These are phyloP conservation scores for Thymelicus acteon DNA, from an alignment of 2,888 invertebrate genomes.

Conservation along the genomic window DNA sequence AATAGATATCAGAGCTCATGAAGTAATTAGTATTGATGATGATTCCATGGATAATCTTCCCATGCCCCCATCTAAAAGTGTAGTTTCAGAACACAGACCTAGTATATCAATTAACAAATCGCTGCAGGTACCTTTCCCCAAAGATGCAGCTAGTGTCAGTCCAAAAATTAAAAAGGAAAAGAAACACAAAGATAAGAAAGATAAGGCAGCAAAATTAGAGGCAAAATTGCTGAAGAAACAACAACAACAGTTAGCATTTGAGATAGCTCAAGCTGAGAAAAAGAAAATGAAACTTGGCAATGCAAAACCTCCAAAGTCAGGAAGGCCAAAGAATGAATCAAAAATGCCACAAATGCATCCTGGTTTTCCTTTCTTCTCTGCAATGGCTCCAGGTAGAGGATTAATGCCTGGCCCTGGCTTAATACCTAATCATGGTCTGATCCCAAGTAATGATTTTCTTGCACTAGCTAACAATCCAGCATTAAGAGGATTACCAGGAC, in stretches of 20 bases:
- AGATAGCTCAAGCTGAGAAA: constrained; percentile 72
- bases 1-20: constrained; percentile 79
- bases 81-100: constrained; percentile 57
- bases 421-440: constrained; percentile 76
- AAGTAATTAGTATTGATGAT: constrained; percentile 80
- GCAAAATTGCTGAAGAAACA: constrained; percentile 78
- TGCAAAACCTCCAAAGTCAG: constrained; percentile 67
- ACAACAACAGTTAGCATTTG: constrained; percentile 73
- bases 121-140: constrained; percentile 76
- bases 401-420: constrained; percentile 83
- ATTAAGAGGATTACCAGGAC: constrained; percentile 68
- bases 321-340: constrained; percentile 72
- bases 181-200: constrained; percentile 82
- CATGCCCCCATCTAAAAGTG: constrained; percentile 53
- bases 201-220: constrained; percentile 76
- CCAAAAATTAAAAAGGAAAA: constrained; percentile 85
- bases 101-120: constrained; percentile 77
- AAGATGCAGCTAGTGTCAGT: constrained; percentile 83
- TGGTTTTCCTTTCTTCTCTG: constrained; percentile 77
- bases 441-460: constrained; percentile 76
- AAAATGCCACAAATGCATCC: constrained; percentile 73
- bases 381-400: constrained; percentile 79
- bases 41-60: constrained; percentile 72
- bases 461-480: constrained; percentile 77
- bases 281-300: constrained; percentile 67